These are phyloP conservation scores for Hippocampus kuda DNA, from an alignment of 2,797 vertebrate species.

Conservation along the genomic window DNA sequence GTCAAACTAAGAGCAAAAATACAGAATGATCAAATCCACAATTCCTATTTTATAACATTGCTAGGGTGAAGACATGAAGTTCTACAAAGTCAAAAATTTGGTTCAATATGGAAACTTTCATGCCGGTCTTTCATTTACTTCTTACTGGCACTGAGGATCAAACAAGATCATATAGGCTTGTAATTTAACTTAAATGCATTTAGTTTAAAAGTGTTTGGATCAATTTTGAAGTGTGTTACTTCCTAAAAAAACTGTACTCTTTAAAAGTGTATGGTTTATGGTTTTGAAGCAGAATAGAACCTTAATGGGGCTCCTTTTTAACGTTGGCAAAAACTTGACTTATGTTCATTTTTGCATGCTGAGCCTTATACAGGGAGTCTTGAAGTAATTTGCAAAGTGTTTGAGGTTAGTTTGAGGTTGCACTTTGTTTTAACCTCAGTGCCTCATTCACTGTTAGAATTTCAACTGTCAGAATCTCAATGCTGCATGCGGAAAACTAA, in stretches of 20 bases:
- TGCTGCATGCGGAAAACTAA: not conserved
- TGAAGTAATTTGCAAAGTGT: constrained; percentile 25
- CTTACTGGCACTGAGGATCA: not conserved
- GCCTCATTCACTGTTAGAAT: not conserved
- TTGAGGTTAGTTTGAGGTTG: constrained; percentile 37
- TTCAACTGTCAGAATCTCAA: constrained; percentile 1
- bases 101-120: not conserved
- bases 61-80: too few species aligned
- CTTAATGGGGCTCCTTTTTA: not conserved
- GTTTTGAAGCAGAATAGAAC: not conserved
- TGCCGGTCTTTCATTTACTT: not conserved
- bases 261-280: not conserved
- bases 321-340: constrained; percentile 7
- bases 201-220: not conserved
- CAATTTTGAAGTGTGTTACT: not conserved
- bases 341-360: constrained; percentile 14
- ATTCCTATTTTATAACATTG: not conserved
- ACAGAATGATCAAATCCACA: not conserved
- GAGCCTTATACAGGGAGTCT: constrained; percentile 21
- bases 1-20: not conserved
- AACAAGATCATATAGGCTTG: not conserved
- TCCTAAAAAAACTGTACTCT: not conserved
- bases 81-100: not conserved
- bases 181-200: not conserved
- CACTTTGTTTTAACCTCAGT: constrained; percentile 11